These are phyloP conservation scores for Dendrolimus houi DNA, from an alignment of 2,888 invertebrate genomes.

Conservation along the genomic window DNA sequence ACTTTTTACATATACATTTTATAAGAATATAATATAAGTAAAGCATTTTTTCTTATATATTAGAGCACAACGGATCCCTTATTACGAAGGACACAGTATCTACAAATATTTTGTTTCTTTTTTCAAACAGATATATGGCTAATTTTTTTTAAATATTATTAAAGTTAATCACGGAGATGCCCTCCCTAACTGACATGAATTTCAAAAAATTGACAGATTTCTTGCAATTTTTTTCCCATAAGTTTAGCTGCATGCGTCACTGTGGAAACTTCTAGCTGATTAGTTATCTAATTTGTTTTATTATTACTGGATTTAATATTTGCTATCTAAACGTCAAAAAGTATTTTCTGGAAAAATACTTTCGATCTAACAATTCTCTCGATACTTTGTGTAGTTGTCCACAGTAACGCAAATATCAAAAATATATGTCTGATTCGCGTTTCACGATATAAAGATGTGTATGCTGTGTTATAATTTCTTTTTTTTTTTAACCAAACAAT, in stretches of 20 bases:
- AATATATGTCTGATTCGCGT: conserved; percentile 9
- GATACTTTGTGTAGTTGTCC: conserved; percentile 6
- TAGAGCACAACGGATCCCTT: conserved; percentile 69
- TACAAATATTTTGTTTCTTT: conserved; percentile 47
- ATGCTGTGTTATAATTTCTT: conserved; percentile 39
- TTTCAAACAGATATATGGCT: conserved; percentile 54
- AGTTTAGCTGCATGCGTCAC: conserved; percentile 35
- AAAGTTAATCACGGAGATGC: conserved; percentile 22
- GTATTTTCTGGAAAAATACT: conserved; percentile 1
- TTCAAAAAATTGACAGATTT: conserved; percentile 69
- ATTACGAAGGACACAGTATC: conserved; percentile 60
- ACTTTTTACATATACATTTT: conserved; percentile 70
- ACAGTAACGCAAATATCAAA: conserved; percentile 22
- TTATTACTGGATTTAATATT: no score
- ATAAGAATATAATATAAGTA: conserved; percentile 76
- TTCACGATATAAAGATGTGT: not conserved
- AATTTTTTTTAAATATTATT: not conserved
- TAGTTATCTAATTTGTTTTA: no score
- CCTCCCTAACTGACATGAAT: conserved; percentile 63
- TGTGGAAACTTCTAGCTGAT: conserved; percentile 29
- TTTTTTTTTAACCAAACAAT: conserved; percentile 6
- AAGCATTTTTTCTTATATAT: conserved; percentile 67
- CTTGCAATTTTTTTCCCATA: conserved; percentile 21
- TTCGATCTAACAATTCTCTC: not conserved
- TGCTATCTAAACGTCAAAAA: conserved; percentile 15